Conservation (phyloP, 2,113 vertebrate species). For the Nematolebias whitei region DNA sequence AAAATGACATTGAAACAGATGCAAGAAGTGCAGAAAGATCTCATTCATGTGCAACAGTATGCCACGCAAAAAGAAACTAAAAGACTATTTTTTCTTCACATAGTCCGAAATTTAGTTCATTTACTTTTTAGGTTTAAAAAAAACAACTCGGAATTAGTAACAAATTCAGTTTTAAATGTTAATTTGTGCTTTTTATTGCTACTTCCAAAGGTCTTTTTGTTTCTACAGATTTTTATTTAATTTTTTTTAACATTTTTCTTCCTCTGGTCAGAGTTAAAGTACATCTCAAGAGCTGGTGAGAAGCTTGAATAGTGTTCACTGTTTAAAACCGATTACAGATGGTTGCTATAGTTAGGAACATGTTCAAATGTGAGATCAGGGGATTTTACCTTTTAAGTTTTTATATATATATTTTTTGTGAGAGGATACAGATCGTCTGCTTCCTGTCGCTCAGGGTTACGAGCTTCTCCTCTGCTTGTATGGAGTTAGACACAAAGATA, state of each 20-base stretch:
- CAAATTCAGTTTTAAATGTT: neutral
- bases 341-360: slow-evolving; percentile 43
- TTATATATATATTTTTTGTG: slow-evolving; percentile 10
- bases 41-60: slow-evolving; percentile 38
- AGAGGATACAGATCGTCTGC: slow-evolving; percentile 30
- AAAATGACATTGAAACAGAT: slow-evolving; percentile 22
- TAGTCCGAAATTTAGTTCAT: slow-evolving; percentile 33
- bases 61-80: slow-evolving; percentile 16
- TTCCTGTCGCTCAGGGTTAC: slow-evolving; percentile 57
- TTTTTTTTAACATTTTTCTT: neutral
- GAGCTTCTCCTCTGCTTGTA: slow-evolving; percentile 37
- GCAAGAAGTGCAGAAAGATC: slow-evolving; percentile 46
- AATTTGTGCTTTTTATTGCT: neutral
- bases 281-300: slow-evolving; percentile 50
- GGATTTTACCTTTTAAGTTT: slow-evolving; percentile 43
- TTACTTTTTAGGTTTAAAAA: slow-evolving; percentile 1
- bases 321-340: slow-evolving; percentile 58
- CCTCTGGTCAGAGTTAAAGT: neutral
- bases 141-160: slow-evolving; percentile 11
- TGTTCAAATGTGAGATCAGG: slow-evolving; percentile 56
- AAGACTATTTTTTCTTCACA: slow-evolving; percentile 12
- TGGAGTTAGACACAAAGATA: slow-evolving; percentile 42
- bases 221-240: too few species aligned
- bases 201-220: neutral
- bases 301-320: slow-evolving; percentile 34